These are phyloP conservation scores for Andrena cerasifolii DNA, from an alignment of 1,140 invertebrate species.

Conservation along the genomic window DNA sequence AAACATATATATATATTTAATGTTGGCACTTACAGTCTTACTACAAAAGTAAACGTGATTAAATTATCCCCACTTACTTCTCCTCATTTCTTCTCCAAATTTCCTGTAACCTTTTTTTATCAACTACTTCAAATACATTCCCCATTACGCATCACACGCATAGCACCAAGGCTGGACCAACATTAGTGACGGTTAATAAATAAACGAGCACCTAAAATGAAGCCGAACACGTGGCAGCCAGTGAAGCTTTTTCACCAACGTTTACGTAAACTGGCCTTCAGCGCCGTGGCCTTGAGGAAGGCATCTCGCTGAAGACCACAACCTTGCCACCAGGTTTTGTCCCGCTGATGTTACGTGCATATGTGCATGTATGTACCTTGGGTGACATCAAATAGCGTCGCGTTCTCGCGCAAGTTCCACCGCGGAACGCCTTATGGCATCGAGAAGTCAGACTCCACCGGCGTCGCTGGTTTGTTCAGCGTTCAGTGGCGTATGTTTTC, in stretches of 20 bases:
- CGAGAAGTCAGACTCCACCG: conserved; percentile 14
- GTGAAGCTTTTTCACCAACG: neutral
- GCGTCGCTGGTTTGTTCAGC: conserved; percentile 31
- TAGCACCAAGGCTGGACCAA: too few species aligned
- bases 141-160: too few species aligned
- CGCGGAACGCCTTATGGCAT: conserved; percentile 16
- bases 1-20: too few species aligned
- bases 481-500: conserved; percentile 13
- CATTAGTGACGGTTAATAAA: neutral
- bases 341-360: conserved; percentile 12
- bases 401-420: conserved; percentile 7
- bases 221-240: neutral
- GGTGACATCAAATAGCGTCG: conserved; percentile 33
- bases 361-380: too few species aligned
- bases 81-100: too few species aligned
- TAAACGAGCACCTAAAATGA: neutral
- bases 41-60: too few species aligned
- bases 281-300: conserved; percentile 33
- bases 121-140: too few species aligned
- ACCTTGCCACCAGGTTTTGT: conserved; percentile 32
- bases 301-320: conserved; percentile 39
- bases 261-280: neutral
- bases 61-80: too few species aligned
- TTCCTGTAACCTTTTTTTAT: too few species aligned
- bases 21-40: too few species aligned